Base-by-base conservation (phyloP, 2,797 vertebrate genomes). In the Gymnothorax javanicus region DNA sequence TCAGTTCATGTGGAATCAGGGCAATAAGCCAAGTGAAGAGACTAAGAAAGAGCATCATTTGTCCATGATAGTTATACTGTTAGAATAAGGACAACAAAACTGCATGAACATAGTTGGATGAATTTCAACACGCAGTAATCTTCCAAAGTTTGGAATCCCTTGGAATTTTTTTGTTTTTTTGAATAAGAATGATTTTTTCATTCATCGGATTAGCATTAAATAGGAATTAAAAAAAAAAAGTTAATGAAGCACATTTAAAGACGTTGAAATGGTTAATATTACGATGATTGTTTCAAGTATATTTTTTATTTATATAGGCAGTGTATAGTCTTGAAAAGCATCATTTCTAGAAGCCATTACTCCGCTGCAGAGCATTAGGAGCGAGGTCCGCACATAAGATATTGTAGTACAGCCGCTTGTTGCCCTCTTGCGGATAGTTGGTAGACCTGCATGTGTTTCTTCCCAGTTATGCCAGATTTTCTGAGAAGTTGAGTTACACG, bases 401-500 rank as follows among this genome's bases (percentile, higher is more conserved):
- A 64, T 52, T 23, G 27, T 43, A 15, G n/a, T 27, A 43, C 2
- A 9, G 86, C 4, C 12, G 86, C 93, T 82, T 93, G 84, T 43
- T 88, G 87, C 91, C 91, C 93, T 87, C 95, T 93, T 13, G 93
- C 90, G 95, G 93, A 3, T 84, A 5, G 0, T 6, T 0, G 0
- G 3, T 4, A 25, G 11, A 17, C 20, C 58, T 86, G 86, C 93
- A 88, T 0, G 59, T 27, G 60, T 57, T 15, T 52, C 64, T 86
- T 87, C 88, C 88, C 85, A 85, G 91, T 88, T 87, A 83, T 79
- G 82, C 87, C 92, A 89, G 91, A 88, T 86, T 87, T 88, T 87
- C 90, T 82, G 93, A 94, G 92, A 95, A 95, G 94, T 96, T 94
- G 92, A 93, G 92, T 91, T 94, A 96, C 94, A 95, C 96, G 95